Evolutionary conservation across 2,797 vertebrate genomes (phyloP), one percentile per base, ranked within the genome.

Genomic region (Pangasius sanitwongsei): DNA sequence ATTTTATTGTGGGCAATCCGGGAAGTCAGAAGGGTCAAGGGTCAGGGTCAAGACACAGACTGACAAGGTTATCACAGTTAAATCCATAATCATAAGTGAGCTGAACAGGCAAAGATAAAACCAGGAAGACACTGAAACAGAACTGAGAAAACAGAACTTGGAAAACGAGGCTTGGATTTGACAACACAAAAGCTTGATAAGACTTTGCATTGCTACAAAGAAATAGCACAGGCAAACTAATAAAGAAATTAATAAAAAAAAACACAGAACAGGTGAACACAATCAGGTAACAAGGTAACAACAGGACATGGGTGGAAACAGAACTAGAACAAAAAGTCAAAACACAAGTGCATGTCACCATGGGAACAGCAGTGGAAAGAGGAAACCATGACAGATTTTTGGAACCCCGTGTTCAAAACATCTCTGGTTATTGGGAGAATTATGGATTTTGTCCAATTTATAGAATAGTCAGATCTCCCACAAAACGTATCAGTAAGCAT

Each of bases 221-320:
- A 31, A 78, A 53, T 3, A 9, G 28, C 48, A 78, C 12, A 20
- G 28, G 34, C 50, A 31, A 31, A 57, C 16, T 53, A 34, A 80
- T 80, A 34, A 55, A 80, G 8, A 18, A n/a, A 16, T 80, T 37
- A 37, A 37, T 37, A 34, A 2, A 37, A 37, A 37, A 37, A 37
- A 80, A 41, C 57, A 61, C 34, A 63, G 34, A 41, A 48, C 34
- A 83, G 57, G 57, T 83, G 80, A 61, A 83, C 80, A 83, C 23
- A 41, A 61, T 41, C 13, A 4, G 57, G 23, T 61, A 82, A 37
- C 78, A 63, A 83, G 15, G 37, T 44, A 63, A 44, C 1, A 81
- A 81, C 31, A 81, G 6, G 25, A 65, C 12, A 44, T 57, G 1
- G 55, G 34, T 83, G 34, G 7, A 83, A 65, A 83, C 55, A 82